These are phyloP conservation scores for Leptodirus hochenwartii DNA, from an alignment of 2,888 invertebrate species.

Conservation along the genomic window DNA sequence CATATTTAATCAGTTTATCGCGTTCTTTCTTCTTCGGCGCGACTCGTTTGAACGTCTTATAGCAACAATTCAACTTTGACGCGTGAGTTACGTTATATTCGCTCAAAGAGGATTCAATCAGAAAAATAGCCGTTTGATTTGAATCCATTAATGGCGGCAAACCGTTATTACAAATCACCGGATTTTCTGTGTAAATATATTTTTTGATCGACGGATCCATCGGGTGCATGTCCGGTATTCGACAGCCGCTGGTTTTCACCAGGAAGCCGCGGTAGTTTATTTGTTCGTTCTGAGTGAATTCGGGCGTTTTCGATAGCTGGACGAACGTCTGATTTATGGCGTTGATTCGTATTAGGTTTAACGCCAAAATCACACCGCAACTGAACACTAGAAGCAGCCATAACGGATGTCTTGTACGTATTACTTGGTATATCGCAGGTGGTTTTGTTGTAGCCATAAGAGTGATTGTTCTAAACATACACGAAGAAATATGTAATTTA, in stretches of 20 bases:
- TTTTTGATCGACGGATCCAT: constrained; percentile 35
- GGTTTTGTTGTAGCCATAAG: no score
- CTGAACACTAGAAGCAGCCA: no score
- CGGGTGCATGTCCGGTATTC: constrained; percentile 43
- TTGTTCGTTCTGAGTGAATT: no score
- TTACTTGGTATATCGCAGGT: no score
- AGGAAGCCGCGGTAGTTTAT: no score
- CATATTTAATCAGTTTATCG: constrained; percentile 32
- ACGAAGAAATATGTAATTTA: no score
- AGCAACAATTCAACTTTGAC: constrained; percentile 38
- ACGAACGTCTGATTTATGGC: no score
- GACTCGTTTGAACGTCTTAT: constrained; percentile 37
- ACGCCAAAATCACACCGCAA: no score
- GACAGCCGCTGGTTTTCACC: constrained; percentile 44
- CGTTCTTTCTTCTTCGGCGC: constrained; percentile 28
- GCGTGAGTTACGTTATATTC: constrained; percentile 31
- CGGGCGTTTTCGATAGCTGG: no score
- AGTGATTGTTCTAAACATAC: no score
- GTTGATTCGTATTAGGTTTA: no score
- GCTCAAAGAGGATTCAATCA: constrained; percentile 28
- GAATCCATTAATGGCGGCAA: constrained; percentile 34
- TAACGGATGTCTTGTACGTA: no score
- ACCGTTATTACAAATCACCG: constrained; percentile 32
- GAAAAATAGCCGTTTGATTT: constrained; percentile 39
- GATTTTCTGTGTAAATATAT: constrained; percentile 30